phyloP scores from a whole-genome alignment of 2,113 vertebrate genomes.

The Triplophysa tibetana region DNA sequence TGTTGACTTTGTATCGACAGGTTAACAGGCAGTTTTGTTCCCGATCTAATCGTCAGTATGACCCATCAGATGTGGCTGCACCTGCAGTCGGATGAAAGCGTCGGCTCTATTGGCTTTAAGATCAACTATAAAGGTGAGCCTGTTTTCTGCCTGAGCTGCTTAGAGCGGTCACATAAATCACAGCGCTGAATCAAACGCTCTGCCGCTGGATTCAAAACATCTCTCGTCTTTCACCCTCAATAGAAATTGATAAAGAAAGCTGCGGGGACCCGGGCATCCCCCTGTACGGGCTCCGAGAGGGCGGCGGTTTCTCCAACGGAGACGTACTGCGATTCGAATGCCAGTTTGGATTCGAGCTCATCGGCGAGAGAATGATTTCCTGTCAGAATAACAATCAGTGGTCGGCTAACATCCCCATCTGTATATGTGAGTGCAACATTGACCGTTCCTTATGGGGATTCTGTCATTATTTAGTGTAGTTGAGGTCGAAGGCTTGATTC shows the following conservation, averaged over 20 bases:
- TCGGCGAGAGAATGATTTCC: conserved; percentile 93
- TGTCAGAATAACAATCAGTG: conserved; percentile 99
- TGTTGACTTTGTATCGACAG: conserved; percentile 66
- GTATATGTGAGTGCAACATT: conserved; percentile 88
- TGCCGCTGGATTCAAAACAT: not conserved
- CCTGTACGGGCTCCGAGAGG: conserved; percentile 92
- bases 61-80: conserved; percentile 98
- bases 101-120: conserved; percentile 97
- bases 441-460: too few species aligned
- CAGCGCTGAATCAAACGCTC: not conserved
- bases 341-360: conserved; percentile 97
- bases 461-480: too few species aligned
- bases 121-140: conserved; percentile 94
- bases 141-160: conserved; percentile 5
- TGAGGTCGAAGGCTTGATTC: too few species aligned
- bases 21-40: conserved; percentile 94
- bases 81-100: conserved; percentile 96
- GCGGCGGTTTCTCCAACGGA: conserved; percentile 92
- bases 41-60: conserved; percentile 96
- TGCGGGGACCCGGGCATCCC: conserved; percentile 96
- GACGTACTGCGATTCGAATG: conserved; percentile 94
- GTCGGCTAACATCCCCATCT: conserved; percentile 99
- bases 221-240: conserved; percentile 29
- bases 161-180: conserved; percentile 1
- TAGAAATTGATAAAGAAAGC: conserved; percentile 98